Conservation (phyloP, 2,888 invertebrate species). For the Lumbricus terrestris region DNA sequence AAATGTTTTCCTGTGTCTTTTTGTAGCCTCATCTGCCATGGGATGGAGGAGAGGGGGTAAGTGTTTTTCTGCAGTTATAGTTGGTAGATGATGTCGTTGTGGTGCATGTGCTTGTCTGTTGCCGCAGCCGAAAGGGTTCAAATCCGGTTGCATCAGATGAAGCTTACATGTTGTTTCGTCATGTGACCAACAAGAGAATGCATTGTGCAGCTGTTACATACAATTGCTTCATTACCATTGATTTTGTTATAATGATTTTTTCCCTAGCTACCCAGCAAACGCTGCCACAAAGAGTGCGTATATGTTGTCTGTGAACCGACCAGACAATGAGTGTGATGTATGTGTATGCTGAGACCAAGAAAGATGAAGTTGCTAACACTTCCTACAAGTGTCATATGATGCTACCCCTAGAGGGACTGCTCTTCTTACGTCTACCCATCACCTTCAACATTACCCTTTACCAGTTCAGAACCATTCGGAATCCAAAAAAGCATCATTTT, state of each 20-base stretch:
- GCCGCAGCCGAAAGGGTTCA: not conserved
- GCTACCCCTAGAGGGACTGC: too few relatives aligned
- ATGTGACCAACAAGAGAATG: not conserved
- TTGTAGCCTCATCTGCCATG: conserved; percentile 5
- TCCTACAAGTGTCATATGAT: too few relatives aligned
- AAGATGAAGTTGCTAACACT: too few relatives aligned
- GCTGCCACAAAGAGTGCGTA: too few relatives aligned
- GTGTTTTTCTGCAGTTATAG: not conserved
- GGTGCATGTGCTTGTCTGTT: not conserved
- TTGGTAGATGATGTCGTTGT: not conserved
- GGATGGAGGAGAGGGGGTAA: conserved; percentile 13
- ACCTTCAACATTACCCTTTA: not conserved
- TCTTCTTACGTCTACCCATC: not conserved
- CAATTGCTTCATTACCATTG: too few relatives aligned
- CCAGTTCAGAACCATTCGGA: not conserved
- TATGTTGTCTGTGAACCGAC: too few relatives aligned
- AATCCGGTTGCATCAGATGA: not conserved
- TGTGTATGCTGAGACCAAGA: too few relatives aligned
- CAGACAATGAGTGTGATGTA: too few relatives aligned
- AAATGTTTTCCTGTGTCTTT: not conserved
- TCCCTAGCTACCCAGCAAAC: too few relatives aligned
- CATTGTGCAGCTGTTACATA: not conserved
- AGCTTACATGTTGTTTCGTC: not conserved
- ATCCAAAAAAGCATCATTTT: not conserved
- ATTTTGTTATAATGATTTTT: too few relatives aligned